Conservation (phyloP, 2,797 vertebrate species). For the Gouania willdenowi region DNA sequence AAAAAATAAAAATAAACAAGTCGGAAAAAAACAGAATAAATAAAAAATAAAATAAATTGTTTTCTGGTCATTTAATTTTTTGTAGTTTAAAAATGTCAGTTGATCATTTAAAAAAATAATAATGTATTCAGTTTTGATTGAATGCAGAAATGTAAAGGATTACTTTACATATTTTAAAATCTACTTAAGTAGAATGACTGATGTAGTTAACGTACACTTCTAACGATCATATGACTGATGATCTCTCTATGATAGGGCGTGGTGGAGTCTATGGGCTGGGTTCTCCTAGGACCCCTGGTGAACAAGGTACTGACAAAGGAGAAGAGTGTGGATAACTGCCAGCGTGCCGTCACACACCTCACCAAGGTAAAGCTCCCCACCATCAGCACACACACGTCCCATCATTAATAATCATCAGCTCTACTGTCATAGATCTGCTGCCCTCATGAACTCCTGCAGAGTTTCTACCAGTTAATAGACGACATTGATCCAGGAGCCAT, state of each 20-base stretch:
- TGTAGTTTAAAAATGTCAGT: too few species aligned
- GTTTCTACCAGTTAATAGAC: constrained; percentile 81
- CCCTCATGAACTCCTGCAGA: constrained; percentile 68
- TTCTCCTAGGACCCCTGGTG: constrained; percentile 56
- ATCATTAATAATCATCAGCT: neutral
- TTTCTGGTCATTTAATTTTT: too few species aligned
- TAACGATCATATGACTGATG: too few species aligned
- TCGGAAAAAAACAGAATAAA: too few species aligned
- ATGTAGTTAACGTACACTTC: too few species aligned
- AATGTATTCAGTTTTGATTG: too few species aligned
- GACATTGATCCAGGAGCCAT: constrained; percentile 76
- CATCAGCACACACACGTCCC: neutral
- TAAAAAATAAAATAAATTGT: too few species aligned
- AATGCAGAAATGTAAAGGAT: too few species aligned
- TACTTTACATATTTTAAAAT: too few species aligned
- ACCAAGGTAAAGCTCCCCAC: constrained; percentile 40
- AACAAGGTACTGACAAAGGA: constrained; percentile 36
- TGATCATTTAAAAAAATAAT: too few species aligned
- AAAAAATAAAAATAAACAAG: too few species aligned
- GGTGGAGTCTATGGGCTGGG: constrained; percentile 64
- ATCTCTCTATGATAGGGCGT: constrained; percentile 41
- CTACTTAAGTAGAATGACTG: too few species aligned
- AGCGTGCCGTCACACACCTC: constrained; percentile 56
- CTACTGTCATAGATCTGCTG: constrained; percentile 58
- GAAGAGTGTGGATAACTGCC: constrained; percentile 33